Conservation (phyloP, 2,888 invertebrate genomes). For the Tenthredo amoena region DNA sequence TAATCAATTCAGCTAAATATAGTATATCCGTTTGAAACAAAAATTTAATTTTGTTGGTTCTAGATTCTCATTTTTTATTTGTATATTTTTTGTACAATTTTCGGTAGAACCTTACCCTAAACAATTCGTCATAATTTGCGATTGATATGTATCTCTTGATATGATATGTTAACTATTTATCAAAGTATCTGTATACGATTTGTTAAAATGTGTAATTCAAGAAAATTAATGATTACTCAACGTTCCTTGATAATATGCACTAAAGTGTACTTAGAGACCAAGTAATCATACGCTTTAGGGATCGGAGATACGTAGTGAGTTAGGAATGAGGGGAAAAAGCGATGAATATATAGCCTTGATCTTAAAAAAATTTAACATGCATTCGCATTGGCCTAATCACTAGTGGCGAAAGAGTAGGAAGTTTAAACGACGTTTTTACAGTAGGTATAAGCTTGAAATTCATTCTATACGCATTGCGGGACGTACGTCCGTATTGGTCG, state of each 20-base stretch:
- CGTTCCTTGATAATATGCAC: not conserved
- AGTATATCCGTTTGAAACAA: not conserved
- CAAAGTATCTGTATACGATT: no score
- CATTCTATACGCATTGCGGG: conserved; percentile 1
- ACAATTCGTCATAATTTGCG: no score
- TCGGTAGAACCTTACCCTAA: no score
- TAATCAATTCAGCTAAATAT: not conserved
- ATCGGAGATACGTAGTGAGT: not conserved
- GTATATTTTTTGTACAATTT: no score
- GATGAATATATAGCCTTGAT: conserved; percentile 20
- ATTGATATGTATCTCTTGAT: no score
- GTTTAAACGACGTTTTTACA: not conserved
- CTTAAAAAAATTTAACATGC: conserved; percentile 17
- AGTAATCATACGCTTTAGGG: not conserved
- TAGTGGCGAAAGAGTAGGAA: conserved; percentile 26
- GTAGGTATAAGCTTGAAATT: not conserved
- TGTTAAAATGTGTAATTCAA: not conserved
- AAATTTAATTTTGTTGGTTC: not conserved
- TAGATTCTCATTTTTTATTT: no score
- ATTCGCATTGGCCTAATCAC: conserved; percentile 21
- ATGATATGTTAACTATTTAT: not conserved
- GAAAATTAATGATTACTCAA: not conserved
- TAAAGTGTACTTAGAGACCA: not conserved
- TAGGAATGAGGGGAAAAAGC: not conserved
- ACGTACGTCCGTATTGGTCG: conserved; percentile 1